Evolutionary conservation across 2,888 invertebrate genomes (phyloP).

Genomic region (Hypomecis punctinalis): DNA sequence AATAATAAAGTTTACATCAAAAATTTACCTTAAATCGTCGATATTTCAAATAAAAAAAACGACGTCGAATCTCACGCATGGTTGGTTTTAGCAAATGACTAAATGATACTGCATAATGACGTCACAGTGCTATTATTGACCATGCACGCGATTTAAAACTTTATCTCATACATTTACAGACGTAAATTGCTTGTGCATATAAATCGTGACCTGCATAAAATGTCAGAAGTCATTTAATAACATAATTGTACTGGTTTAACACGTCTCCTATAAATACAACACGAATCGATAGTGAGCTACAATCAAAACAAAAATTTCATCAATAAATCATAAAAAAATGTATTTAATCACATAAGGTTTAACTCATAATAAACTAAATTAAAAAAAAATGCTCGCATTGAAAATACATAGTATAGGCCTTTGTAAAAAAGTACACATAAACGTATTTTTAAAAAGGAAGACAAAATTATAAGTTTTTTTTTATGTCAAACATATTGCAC

Average conservation of each 20-base stretch:
- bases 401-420: slow-evolving; percentile 62
- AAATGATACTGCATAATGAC: neutral
- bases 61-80: too few species aligned
- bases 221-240: neutral
- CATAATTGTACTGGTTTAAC: neutral
- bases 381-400: slow-evolving; percentile 63
- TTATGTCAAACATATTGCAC: slow-evolving; percentile 60
- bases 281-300: slow-evolving; percentile 35
- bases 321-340: slow-evolving; percentile 47
- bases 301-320: slow-evolving; percentile 52
- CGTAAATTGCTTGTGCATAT: neutral
- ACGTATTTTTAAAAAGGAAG: slow-evolving; percentile 55
- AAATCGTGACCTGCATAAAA: neutral
- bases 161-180: neutral
- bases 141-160: neutral
- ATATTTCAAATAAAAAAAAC: too few species aligned
- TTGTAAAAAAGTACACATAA: slow-evolving; percentile 56
- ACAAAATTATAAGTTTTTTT: slow-evolving; percentile 53
- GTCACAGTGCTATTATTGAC: neutral
- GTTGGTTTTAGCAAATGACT: too few species aligned
- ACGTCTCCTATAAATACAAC: slow-evolving; percentile 26
- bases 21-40: too few species aligned
- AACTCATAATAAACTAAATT: slow-evolving; percentile 51
- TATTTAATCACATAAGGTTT: slow-evolving; percentile 47
- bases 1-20: too few species aligned